These are phyloP conservation scores for Pyrgus malvae DNA, from an alignment of 2,888 invertebrate species.

Conservation along the genomic window DNA sequence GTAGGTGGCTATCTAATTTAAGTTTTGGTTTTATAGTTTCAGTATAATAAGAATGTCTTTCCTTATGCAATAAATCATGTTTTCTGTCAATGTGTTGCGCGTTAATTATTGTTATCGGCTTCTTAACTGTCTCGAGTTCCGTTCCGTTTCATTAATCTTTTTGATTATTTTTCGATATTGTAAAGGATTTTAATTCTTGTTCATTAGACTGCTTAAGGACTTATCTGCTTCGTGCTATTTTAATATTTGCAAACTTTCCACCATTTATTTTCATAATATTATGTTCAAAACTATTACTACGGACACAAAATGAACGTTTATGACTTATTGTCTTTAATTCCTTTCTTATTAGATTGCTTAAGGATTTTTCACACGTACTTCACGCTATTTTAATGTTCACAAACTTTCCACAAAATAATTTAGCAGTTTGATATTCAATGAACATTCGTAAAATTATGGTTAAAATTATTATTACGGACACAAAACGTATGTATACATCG, in stretches of 20 bases:
- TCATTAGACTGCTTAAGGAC: not conserved
- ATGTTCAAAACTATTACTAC: not conserved
- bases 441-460: not conserved
- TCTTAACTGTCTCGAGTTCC: conserved; percentile 19
- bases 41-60: conserved; percentile 33
- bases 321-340: conserved; percentile 1
- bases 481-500: conserved; percentile 5
- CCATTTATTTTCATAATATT: not conserved
- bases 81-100: conserved; percentile 22
- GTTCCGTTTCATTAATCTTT: conserved; percentile 24
- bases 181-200: conserved; percentile 1
- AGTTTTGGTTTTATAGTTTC: conserved; percentile 34
- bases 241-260: not conserved
- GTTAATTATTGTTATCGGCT: conserved; percentile 25
- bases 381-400: too few species aligned
- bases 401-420: not conserved
- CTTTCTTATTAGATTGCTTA: not conserved
- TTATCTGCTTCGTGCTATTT: not conserved
- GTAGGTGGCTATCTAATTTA: conserved; percentile 30
- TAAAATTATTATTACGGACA: not conserved
- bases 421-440: not conserved
- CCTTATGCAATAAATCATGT: conserved; percentile 22
- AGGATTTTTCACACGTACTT: not conserved
- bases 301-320: conserved; percentile 1
- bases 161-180: conserved; percentile 20